phyloP scores from a whole-genome alignment of 2,888 invertebrate species.

The Tupiocoris notatus region DNA sequence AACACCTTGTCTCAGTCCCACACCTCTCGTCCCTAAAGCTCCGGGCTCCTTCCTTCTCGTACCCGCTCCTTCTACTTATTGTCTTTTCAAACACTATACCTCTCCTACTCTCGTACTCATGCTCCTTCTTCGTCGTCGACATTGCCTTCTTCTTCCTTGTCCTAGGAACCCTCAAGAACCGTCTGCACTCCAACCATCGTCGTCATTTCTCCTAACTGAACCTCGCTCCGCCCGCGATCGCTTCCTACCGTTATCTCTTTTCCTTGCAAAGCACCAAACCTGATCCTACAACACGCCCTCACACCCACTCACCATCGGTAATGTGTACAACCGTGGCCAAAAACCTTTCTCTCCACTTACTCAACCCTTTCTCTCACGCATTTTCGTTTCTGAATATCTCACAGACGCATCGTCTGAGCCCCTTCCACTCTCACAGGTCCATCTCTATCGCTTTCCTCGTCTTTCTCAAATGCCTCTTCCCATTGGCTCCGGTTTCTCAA shows the following conservation, averaged over 20 bases:
- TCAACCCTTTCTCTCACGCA: background rate
- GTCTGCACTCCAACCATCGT: background rate
- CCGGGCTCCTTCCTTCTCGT: constrained; percentile 26
- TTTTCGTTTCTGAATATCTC: constrained; percentile 12
- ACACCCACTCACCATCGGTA: constrained; percentile 21
- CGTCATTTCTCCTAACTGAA: background rate
- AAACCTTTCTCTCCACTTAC: constrained; percentile 28
- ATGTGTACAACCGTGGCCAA: constrained; percentile 33
- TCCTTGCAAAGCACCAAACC: constrained; percentile 49
- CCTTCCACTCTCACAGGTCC: background rate
- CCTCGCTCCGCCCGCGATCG: background rate
- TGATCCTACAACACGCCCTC: constrained; percentile 19
- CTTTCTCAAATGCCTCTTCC: background rate
- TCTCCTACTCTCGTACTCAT: constrained; percentile 42
- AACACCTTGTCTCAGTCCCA: constrained; percentile 50
- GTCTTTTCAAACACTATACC: constrained; percentile 50
- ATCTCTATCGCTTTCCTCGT: background rate
- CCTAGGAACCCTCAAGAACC: background rate
- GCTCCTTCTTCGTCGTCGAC: constrained; percentile 28
- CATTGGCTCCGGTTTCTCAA: constrained; percentile 18
- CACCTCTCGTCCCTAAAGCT: constrained; percentile 1
- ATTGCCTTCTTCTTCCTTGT: background rate
- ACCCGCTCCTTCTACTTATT: constrained; percentile 49
- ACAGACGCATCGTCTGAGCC: background rate
- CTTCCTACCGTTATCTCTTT: constrained; percentile 42